phyloP scores from a whole-genome alignment of 2,888 invertebrate species.

The Drosophila leonis region DNA sequence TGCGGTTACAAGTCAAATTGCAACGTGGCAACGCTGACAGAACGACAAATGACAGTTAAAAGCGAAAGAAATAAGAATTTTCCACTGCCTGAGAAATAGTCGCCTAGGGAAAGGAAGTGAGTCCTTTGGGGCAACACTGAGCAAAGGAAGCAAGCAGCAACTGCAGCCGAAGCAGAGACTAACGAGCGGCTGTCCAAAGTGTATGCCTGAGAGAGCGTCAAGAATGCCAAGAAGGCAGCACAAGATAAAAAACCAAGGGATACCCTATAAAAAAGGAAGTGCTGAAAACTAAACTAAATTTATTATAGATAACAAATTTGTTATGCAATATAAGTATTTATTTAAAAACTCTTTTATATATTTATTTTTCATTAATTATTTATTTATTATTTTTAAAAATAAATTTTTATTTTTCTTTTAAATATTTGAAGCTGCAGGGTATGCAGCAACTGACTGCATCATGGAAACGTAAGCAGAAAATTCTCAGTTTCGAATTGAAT shows the following conservation, averaged over 20 bases:
- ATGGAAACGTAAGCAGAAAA: too few relatives aligned
- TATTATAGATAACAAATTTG: neutral
- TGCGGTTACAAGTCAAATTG: slow-evolving; percentile 78
- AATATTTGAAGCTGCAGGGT: neutral
- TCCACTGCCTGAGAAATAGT: slow-evolving; percentile 36
- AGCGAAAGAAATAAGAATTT: slow-evolving; percentile 47
- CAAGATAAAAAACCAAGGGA: neutral
- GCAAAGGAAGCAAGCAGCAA: slow-evolving; percentile 18
- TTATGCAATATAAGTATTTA: neutral
- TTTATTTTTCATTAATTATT: neutral
- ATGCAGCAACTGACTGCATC: neutral
- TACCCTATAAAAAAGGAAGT: slow-evolving; percentile 18
- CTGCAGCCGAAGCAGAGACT: slow-evolving; percentile 41
- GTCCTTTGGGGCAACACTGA: slow-evolving; percentile 31
- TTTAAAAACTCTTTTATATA: neutral
- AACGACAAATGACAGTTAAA: slow-evolving; percentile 74
- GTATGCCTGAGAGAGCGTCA: slow-evolving; percentile 27
- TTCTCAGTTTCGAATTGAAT: neutral
- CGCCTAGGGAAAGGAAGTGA: slow-evolving; percentile 40
- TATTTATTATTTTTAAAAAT: neutral
- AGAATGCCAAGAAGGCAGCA: neutral
- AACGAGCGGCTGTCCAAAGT: slow-evolving; percentile 49
- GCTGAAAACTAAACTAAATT: neutral
- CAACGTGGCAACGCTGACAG: slow-evolving; percentile 59
- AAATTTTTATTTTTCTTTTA: too few relatives aligned